These are phyloP conservation scores for Junco hyemalis DNA, from an alignment of 2,113 vertebrate species.

Conservation along the genomic window DNA sequence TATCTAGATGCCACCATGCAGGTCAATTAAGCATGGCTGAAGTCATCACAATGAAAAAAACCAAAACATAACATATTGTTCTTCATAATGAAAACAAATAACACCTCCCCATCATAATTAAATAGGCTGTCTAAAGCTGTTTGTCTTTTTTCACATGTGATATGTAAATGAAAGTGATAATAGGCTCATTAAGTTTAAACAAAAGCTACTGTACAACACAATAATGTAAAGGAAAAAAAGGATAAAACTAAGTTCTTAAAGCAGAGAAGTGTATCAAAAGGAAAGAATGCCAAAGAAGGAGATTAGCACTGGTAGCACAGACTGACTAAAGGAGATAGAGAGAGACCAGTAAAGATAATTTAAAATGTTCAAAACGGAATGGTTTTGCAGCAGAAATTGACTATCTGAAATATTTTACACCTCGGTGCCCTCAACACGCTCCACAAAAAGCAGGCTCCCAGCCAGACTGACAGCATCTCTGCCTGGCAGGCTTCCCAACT, in stretches of 20 bases:
- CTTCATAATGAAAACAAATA: neutral
- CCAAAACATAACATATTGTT: neutral
- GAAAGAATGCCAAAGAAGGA: neutral
- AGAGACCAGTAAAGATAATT: neutral
- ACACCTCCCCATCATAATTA: neutral
- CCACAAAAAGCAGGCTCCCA: neutral
- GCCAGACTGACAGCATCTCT: neutral
- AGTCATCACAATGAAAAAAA: neutral
- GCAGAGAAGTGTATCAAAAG: neutral
- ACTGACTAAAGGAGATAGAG: neutral
- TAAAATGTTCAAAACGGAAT: neutral
- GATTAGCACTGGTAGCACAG: neutral
- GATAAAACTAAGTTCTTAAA: neutral
- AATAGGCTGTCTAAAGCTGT: neutral
- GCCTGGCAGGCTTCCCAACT: neutral
- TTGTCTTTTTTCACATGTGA: neutral
- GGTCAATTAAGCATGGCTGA: neutral
- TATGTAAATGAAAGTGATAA: neutral
- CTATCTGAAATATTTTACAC: neutral
- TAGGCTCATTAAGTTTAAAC: neutral
- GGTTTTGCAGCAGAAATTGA: neutral
- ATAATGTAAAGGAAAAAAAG: neutral
- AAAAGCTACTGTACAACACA: neutral
- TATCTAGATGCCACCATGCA: neutral
- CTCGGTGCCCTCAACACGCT: neutral